Percentiles rank a stretch among this genome's conserved stretches.
phyloP scores from a whole-genome alignment of 35 echinoderm and acorn worm species.

The Stichopus chloronotus region DNA sequence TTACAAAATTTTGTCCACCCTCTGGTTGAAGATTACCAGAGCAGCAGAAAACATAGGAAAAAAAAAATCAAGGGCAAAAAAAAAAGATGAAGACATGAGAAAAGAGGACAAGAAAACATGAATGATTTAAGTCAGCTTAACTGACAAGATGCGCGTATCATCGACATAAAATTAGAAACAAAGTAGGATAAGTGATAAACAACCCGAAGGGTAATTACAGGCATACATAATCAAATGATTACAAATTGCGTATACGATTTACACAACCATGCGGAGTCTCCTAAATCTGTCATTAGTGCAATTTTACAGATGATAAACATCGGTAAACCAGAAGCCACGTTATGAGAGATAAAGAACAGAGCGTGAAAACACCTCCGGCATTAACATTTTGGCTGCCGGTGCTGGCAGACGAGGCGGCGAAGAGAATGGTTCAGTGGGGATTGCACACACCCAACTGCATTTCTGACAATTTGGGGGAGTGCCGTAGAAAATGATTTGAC shows the following conservation, averaged over 20 bases:
- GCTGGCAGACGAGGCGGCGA: neutral
- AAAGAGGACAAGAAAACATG: no score
- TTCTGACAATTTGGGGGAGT: no score
- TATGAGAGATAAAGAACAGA: neutral
- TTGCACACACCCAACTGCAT: no score
- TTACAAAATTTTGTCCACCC: no score
- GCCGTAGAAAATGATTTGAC: no score
- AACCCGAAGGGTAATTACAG: neutral
- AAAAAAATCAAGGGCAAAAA: no score
- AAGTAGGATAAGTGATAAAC: neutral
- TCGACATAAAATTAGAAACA: neutral
- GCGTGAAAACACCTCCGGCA: neutral
- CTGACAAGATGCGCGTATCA: neutral
- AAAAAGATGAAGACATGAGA: no score
- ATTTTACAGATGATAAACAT: constrained; percentile 3
- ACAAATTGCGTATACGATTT: constrained; percentile 16
- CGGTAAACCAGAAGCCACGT: neutral
- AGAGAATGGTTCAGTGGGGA: no score
- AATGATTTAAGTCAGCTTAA: neutral
- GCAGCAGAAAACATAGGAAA: no score
- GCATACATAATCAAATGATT: neutral
- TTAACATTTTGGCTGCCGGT: neutral
- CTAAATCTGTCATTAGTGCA: neutral
- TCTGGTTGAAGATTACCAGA: no score
- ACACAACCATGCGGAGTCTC: neutral